These are phyloP conservation scores for Acanthiza pusilla DNA, from an alignment of 2,797 vertebrate genomes.

Conservation along the genomic window DNA sequence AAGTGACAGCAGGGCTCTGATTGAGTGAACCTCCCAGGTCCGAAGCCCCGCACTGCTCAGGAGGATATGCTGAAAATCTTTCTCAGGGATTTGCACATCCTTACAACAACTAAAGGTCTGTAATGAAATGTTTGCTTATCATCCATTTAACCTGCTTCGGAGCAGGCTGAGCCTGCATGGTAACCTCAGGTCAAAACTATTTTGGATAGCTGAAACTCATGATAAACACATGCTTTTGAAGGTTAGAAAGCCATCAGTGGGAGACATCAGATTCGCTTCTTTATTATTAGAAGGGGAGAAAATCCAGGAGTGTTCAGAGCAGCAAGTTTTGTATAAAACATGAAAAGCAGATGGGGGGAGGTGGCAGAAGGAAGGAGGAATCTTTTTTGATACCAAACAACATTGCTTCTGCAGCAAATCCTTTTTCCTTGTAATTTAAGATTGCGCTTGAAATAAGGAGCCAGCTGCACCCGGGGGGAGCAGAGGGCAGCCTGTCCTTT, in stretches of 20 bases:
- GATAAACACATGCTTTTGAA: conserved; percentile 76
- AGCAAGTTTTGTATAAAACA: conserved; percentile 54
- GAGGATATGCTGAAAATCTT: conserved; percentile 72
- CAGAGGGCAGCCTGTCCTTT: conserved; percentile 62
- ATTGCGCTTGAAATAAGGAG: conserved; percentile 52
- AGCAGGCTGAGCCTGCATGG: conserved; percentile 66
- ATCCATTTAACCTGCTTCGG: conserved; percentile 64
- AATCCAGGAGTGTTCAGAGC: conserved; percentile 53
- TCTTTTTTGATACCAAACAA: conserved; percentile 48
- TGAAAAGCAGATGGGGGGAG: conserved; percentile 63
- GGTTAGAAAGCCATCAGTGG: conserved; percentile 68
- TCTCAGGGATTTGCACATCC: conserved; percentile 68
- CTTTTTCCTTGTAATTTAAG: conserved; percentile 55
- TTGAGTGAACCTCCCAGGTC: conserved; percentile 54
- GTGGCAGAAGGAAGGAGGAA: conserved; percentile 51
- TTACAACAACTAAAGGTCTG: conserved; percentile 42
- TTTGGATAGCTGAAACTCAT: conserved; percentile 69
- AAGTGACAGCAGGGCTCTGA: conserved; percentile 55
- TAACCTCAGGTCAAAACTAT: conserved; percentile 80
- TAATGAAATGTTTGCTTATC: conserved; percentile 78
- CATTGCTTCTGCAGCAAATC: conserved; percentile 64
- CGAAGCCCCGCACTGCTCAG: not conserved
- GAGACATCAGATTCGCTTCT: conserved; percentile 68
- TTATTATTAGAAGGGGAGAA: conserved; percentile 65
- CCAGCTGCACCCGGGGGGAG: conserved; percentile 39